Evolutionary conservation across 2,797 vertebrate genomes (phyloP).

Genomic region (Hephaestus fuliginosus): DNA sequence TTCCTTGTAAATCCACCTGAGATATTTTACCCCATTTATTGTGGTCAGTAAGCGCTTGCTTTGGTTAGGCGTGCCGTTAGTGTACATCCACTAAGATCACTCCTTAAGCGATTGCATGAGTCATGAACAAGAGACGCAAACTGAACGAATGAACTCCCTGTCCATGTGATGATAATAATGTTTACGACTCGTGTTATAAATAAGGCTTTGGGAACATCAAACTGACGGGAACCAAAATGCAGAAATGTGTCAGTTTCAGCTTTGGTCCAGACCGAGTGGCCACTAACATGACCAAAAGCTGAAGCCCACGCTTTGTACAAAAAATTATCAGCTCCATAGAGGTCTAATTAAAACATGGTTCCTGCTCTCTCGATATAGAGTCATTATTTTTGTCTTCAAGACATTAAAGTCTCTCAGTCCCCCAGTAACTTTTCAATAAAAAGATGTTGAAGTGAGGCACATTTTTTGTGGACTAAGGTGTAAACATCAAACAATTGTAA

Average conservation of each 20-base stretch:
- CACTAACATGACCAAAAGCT: neutral
- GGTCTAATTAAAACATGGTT: slow-evolving; percentile 1
- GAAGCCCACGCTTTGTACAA: neutral
- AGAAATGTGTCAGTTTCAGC: neutral
- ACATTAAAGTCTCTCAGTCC: neutral
- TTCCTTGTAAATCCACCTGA: neutral
- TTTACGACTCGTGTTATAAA: neutral
- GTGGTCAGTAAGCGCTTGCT: slow-evolving; percentile 5
- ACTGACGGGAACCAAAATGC: neutral
- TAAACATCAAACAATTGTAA: neutral
- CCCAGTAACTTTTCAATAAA: neutral
- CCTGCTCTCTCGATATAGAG: neutral
- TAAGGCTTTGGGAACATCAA: neutral
- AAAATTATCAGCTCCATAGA: neutral
- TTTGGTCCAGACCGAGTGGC: neutral
- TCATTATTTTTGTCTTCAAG: neutral
- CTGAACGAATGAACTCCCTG: neutral
- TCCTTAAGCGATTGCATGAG: slow-evolving; percentile 12
- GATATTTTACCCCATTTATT: slow-evolving; percentile 5
- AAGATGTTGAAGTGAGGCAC: neutral
- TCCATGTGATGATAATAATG: neutral
- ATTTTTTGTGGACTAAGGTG: neutral
- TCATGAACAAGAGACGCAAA: neutral
- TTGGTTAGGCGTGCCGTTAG: neutral
- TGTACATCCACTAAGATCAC: neutral